Evolutionary conservation across 2,797 vertebrate genomes (phyloP).

Genomic region (Pangasius larnaudii): DNA sequence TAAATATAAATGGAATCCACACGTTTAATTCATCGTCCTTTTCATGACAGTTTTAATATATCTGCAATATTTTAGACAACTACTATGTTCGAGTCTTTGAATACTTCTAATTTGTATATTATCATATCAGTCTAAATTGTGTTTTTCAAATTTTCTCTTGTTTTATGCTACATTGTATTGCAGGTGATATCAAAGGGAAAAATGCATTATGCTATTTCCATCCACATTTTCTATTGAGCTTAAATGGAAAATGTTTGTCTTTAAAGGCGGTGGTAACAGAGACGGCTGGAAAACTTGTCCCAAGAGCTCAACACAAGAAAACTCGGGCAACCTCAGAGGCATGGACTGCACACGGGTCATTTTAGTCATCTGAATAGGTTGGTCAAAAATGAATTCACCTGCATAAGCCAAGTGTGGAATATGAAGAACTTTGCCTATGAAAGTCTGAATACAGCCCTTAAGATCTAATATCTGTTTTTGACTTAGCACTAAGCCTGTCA

Average conservation of each 20-base stretch:
- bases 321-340: background rate
- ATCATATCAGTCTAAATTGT: background rate
- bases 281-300: background rate
- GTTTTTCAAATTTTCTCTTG: background rate
- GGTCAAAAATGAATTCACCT: background rate
- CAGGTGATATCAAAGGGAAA: background rate
- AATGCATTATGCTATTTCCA: background rate
- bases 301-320: background rate
- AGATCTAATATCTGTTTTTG: background rate
- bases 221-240: background rate
- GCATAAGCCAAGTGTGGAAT: background rate
- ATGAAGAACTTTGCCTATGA: background rate
- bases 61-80: background rate
- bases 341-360: background rate
- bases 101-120: background rate
- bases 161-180: background rate
- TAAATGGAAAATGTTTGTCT: background rate
- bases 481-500: background rate
- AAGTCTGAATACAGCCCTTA: background rate
- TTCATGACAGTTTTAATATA: background rate
- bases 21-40: background rate
- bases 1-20: background rate
- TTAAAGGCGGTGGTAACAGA: background rate
- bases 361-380: background rate
- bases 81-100: background rate